These are phyloP conservation scores for Pterophyllum scalare DNA, from an alignment of 2,113 vertebrate species.

Conservation along the genomic window DNA sequence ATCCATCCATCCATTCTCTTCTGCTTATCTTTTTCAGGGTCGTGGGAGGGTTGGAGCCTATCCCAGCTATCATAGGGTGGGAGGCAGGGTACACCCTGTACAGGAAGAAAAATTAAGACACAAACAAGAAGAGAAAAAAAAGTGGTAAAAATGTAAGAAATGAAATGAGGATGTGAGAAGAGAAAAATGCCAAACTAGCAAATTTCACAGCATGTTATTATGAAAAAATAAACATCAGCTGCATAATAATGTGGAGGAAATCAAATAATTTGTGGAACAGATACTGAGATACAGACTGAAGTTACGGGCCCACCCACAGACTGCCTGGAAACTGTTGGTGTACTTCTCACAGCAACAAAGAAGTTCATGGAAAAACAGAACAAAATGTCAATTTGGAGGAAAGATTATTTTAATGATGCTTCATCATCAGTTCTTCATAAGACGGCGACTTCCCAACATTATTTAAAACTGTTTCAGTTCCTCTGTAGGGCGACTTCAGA, in stretches of 20 bases:
- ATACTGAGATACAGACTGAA: slow-evolving; percentile 18
- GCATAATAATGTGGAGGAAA: not conserved
- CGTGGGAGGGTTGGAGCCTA: too few species aligned
- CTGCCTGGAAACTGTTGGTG: not conserved
- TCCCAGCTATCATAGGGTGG: too few species aligned
- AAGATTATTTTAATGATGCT: not conserved
- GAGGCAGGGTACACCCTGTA: too few species aligned
- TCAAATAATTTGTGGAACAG: slow-evolving; percentile 56
- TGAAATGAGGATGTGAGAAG: slow-evolving; percentile 48
- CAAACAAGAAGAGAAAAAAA: not conserved
- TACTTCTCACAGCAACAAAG: not conserved
- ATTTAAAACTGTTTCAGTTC: slow-evolving; percentile 42
- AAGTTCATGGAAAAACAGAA: slow-evolving; percentile 54
- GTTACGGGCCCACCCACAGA: not conserved
- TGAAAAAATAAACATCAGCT: not conserved
- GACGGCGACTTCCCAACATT: not conserved
- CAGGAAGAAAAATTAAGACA: not conserved
- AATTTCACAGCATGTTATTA: not conserved
- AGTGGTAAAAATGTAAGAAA: not conserved
- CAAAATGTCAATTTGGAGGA: slow-evolving; percentile 17
- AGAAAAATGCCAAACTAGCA: slow-evolving; percentile 8
- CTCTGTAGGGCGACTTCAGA: not conserved
- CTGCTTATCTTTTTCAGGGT: too few species aligned
- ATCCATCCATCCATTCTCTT: too few species aligned
- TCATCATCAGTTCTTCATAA: slow-evolving; percentile 45